phyloP scores from a whole-genome alignment of 2,888 invertebrate genomes.

The Stratiomys singularior region DNA sequence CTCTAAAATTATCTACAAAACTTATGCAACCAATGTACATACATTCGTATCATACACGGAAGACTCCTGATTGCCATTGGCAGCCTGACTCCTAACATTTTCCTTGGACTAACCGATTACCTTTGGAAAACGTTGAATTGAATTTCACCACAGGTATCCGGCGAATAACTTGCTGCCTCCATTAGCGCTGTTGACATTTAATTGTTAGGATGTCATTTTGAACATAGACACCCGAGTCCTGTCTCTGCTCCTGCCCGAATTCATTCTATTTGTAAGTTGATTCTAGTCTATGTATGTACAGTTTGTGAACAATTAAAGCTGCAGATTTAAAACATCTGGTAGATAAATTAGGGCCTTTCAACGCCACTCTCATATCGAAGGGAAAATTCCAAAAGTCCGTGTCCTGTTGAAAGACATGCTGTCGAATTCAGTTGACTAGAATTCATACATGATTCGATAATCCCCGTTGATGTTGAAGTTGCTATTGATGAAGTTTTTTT shows the following conservation, averaged over 20 bases:
- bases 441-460: slow-evolving; percentile 20
- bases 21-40: neutral
- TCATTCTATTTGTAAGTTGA: neutral
- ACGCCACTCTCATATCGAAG: neutral
- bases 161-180: neutral
- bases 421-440: neutral
- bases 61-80: slow-evolving; percentile 3
- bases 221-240: neutral
- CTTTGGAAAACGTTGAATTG: too few species aligned
- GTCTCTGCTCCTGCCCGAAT: neutral
- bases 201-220: neutral
- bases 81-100: neutral
- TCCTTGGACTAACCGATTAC: too few species aligned
- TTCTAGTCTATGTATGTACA: slow-evolving; percentile 3
- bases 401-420: neutral
- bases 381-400: neutral
- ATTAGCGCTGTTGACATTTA: neutral
- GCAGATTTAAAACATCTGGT: slow-evolving; percentile 31
- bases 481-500: too few species aligned
- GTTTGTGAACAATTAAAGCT: slow-evolving; percentile 22
- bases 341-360: neutral
- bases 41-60: slow-evolving; percentile 3
- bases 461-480: slow-evolving; percentile 23
- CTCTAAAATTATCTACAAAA: neutral
- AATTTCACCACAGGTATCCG: neutral